These are phyloP conservation scores for Pristionchus fissidentatus DNA, from an alignment of 2,888 invertebrate genomes.

Conservation along the genomic window DNA sequence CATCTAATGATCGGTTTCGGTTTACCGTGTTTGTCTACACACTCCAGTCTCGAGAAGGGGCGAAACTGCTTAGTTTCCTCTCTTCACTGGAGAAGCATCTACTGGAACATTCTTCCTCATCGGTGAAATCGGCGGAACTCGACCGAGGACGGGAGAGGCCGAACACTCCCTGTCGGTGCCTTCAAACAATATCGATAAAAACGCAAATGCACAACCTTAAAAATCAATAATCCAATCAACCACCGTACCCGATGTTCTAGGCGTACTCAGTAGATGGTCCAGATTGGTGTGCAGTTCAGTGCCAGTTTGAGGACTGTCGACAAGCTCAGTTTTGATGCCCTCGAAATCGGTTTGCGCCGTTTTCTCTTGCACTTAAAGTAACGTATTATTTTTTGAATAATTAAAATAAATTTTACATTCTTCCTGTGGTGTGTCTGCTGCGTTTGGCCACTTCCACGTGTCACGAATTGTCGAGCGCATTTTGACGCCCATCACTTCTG, in stretches of 20 bases:
- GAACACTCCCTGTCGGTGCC: not conserved
- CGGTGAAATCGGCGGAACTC: not conserved
- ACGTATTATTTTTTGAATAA: not conserved
- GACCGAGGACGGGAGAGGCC: not conserved
- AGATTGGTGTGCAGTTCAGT: not conserved
- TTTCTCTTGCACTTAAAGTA: conserved; percentile 5
- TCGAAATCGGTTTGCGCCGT: conserved; percentile 22
- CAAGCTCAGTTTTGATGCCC: not conserved
- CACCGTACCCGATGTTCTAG: not conserved
- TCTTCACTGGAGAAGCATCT: not conserved
- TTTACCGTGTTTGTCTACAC: not conserved
- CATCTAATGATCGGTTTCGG: conserved; percentile 1
- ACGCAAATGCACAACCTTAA: not conserved
- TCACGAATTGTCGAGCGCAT: conserved; percentile 21
- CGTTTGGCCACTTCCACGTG: not conserved
- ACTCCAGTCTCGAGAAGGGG: no score
- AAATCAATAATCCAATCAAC: not conserved
- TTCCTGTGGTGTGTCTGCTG: not conserved
- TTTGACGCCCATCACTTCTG: not conserved
- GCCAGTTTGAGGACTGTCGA: not conserved
- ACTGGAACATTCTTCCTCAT: not conserved
- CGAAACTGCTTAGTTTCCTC: not conserved
- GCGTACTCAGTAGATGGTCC: not conserved
- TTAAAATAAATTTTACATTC: no score
- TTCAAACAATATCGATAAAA: not conserved